A percentile compares a stretch with the other conserved stretches of the same genome.
phyloP scores from a whole-genome alignment of 1,140 invertebrate genomes.

The Drosophila murphyi region DNA sequence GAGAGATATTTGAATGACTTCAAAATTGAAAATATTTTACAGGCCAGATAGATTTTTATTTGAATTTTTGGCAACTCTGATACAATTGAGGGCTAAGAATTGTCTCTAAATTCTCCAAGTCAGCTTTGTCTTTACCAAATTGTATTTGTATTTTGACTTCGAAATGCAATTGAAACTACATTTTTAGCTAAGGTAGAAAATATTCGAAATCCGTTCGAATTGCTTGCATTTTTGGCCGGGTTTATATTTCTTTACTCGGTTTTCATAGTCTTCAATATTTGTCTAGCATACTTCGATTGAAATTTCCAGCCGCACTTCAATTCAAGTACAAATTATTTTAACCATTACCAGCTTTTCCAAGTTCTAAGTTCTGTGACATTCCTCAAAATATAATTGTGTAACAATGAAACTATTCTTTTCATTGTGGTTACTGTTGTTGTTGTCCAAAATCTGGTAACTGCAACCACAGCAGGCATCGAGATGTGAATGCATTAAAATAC shows the following conservation, averaged over 20 bases:
- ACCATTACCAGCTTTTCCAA: not conserved
- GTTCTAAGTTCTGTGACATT: not conserved
- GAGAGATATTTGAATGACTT: too few relatives aligned
- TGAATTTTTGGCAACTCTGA: too few relatives aligned
- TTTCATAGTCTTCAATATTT: not conserved
- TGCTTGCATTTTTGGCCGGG: not conserved
- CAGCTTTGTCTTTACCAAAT: too few relatives aligned
- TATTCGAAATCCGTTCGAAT: not conserved
- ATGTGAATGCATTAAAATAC: slow-evolving; percentile 14
- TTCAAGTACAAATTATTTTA: not conserved
- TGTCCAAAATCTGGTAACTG: not conserved
- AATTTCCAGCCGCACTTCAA: not conserved
- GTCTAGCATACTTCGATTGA: not conserved
- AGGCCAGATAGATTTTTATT: too few relatives aligned
- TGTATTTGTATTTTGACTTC: not conserved
- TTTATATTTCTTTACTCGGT: not conserved
- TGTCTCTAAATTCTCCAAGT: too few relatives aligned
- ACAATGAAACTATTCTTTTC: not conserved
- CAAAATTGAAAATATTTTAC: too few relatives aligned
- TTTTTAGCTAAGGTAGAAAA: not conserved
- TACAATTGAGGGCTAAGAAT: too few relatives aligned
- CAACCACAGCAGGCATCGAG: slow-evolving; percentile 1
- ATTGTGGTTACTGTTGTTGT: not conserved
- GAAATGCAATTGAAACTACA: slow-evolving; percentile 3
- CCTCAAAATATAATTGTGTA: slow-evolving; percentile 1